These are phyloP conservation scores for Euthynnus affinis DNA, from an alignment of 2,797 vertebrate species.

Conservation along the genomic window DNA sequence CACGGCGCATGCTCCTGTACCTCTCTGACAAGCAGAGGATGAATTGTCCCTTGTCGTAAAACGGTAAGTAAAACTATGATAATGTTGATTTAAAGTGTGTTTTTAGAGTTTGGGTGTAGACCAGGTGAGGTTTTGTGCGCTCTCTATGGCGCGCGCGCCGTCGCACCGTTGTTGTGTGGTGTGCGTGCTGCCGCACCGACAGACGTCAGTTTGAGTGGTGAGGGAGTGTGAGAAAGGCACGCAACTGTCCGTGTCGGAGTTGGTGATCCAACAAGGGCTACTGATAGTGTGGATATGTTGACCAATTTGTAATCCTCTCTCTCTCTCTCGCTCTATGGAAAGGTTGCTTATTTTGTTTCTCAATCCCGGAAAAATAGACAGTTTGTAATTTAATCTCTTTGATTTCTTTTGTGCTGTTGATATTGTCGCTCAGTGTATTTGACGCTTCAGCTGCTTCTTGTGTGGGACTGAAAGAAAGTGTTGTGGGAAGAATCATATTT, in stretches of 20 bases:
- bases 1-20: conserved; percentile 76
- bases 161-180: conserved; percentile 42
- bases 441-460: conserved; percentile 5
- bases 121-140: not conserved
- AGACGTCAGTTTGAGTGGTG: conserved; percentile 77
- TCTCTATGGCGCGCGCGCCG: conserved; percentile 25
- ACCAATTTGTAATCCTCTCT: not conserved
- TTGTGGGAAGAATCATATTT: not conserved
- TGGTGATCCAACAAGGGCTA: conserved; percentile 43
- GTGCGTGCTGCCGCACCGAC: conserved; percentile 78
- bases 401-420: not conserved
- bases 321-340: not conserved
- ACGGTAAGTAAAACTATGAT: conserved; percentile 70
- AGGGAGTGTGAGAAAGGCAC: conserved; percentile 71
- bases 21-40: conserved; percentile 61
- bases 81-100: conserved; percentile 19
- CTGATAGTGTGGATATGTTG: conserved; percentile 14
- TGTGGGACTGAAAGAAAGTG: not conserved
- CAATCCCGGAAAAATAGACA: not conserved
- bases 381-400: conserved; percentile 11
- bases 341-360: not conserved
- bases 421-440: not conserved
- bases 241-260: conserved; percentile 67
- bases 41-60: conserved; percentile 64
- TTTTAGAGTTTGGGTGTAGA: not conserved